A percentile compares a stretch with the other conserved stretches of the same genome.
phyloP scores from a whole-genome alignment of 2,113 vertebrate species.

The Cyprinodon tularosa region DNA sequence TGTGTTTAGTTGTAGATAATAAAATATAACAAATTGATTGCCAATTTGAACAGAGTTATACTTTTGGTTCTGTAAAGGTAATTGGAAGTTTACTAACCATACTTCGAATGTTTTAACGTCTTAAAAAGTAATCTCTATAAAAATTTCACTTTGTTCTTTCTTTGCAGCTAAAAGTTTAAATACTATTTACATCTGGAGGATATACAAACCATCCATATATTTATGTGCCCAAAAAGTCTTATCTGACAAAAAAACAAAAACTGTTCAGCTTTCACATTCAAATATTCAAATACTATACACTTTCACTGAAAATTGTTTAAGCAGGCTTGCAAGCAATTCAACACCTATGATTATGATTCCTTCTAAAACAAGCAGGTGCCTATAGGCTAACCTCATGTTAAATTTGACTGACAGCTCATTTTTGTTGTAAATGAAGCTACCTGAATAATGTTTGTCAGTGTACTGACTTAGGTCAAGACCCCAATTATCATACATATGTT shows the following conservation, averaged over 20 bases:
- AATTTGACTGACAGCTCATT: background rate
- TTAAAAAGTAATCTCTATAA: constrained; percentile 2
- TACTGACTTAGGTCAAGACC: constrained; percentile 28
- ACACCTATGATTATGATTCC: background rate
- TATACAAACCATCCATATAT: constrained; percentile 60
- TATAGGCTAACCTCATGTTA: background rate
- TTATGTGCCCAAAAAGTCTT: constrained; percentile 60
- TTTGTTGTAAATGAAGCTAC: background rate
- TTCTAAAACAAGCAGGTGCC: background rate
- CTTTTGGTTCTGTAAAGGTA: constrained; percentile 15
- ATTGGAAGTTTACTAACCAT: constrained; percentile 11
- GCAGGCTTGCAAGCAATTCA: constrained; percentile 17
- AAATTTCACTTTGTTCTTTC: constrained; percentile 28
- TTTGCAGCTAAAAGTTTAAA: constrained; percentile 58
- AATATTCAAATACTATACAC: constrained; percentile 40
- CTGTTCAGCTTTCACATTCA: constrained; percentile 68
- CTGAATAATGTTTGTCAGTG: constrained; percentile 35
- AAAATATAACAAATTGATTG: constrained; percentile 9
- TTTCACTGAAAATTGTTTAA: constrained; percentile 40
- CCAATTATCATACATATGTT: constrained; percentile 41
- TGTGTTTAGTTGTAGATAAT: constrained; percentile 54
- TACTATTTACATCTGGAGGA: constrained; percentile 61
- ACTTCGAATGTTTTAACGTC: constrained; percentile 26
- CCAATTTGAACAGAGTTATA: constrained; percentile 26
- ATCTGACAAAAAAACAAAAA: constrained; percentile 58